A percentile compares a stretch with the other conserved stretches of the same genome.
Conservation (phyloP, 2,888 invertebrate species). For the Galerucella nymphaeae region DNA sequence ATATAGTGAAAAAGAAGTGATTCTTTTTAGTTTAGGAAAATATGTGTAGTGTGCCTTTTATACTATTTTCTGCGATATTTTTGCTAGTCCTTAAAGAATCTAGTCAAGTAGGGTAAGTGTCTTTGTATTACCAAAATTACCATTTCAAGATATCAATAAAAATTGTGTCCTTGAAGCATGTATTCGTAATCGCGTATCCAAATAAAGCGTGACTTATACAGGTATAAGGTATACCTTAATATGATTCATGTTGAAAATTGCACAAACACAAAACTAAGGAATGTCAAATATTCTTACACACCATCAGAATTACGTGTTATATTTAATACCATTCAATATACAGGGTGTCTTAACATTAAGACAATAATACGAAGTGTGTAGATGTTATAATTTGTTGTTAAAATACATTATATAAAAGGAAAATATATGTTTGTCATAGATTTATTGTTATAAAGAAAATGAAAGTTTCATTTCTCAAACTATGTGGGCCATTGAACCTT, state of each 20-base stretch:
- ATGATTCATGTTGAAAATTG: not conserved
- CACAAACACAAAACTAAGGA: not conserved
- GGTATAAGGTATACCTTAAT: not conserved
- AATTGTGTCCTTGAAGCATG: not conserved
- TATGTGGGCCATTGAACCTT: too few relatives aligned
- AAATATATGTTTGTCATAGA: not conserved
- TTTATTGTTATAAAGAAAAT: not conserved
- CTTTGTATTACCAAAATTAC: not conserved
- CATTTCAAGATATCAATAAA: too few relatives aligned
- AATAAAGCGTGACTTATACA: too few relatives aligned
- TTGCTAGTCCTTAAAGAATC: not conserved
- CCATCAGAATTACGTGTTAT: not conserved
- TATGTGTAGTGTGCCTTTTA: not conserved
- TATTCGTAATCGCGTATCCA: not conserved
- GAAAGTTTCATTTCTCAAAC: too few relatives aligned
- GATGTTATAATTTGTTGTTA: too few relatives aligned
- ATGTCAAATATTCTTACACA: not conserved
- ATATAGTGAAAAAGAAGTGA: not conserved
- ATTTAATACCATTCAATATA: too few relatives aligned
- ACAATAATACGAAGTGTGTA: too few relatives aligned
- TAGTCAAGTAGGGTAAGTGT: conserved; percentile 15
- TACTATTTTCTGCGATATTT: conserved; percentile 2
- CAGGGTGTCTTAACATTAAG: too few relatives aligned
- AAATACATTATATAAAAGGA: not conserved
- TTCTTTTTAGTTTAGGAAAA: not conserved